A percentile compares a stretch with the other conserved stretches of the same genome.
Evolutionary conservation across 2,888 invertebrate genomes (phyloP).

Genomic region (Epiblema foenella): DNA sequence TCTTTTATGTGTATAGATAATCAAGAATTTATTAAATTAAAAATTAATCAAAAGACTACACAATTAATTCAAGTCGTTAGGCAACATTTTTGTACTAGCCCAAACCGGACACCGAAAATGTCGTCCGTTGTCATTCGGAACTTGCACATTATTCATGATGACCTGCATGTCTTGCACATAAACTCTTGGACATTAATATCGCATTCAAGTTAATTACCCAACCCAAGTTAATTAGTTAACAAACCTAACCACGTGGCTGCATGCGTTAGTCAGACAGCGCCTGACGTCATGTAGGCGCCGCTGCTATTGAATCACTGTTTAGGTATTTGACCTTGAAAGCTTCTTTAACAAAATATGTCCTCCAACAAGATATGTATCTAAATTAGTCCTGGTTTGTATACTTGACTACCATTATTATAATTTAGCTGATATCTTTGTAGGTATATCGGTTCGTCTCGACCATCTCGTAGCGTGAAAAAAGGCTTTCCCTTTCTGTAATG

Average conservation of each 20-base stretch:
- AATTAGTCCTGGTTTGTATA: background rate
- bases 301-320: slow-evolving; percentile 60
- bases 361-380: slow-evolving; percentile 15
- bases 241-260: slow-evolving; percentile 46
- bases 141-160: too few species aligned
- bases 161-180: background rate
- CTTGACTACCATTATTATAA: background rate
- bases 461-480: background rate
- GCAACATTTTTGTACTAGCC: too few species aligned
- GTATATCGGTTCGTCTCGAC: too few species aligned
- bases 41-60: too few species aligned
- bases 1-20: too few species aligned
- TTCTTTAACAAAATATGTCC: slow-evolving; percentile 32
- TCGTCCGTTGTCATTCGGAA: too few species aligned
- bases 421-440: background rate
- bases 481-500: background rate
- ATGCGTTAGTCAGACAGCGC: slow-evolving; percentile 60
- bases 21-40: too few species aligned
- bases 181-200: background rate
- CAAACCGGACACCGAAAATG: too few species aligned
- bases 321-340: slow-evolving; percentile 57
- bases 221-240: too few species aligned
- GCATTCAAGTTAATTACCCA: background rate
- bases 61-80: too few species aligned
- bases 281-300: slow-evolving; percentile 48